Evolutionary conservation across 1,140 invertebrate species (phyloP).

Genomic region (Bombus superbus): DNA sequence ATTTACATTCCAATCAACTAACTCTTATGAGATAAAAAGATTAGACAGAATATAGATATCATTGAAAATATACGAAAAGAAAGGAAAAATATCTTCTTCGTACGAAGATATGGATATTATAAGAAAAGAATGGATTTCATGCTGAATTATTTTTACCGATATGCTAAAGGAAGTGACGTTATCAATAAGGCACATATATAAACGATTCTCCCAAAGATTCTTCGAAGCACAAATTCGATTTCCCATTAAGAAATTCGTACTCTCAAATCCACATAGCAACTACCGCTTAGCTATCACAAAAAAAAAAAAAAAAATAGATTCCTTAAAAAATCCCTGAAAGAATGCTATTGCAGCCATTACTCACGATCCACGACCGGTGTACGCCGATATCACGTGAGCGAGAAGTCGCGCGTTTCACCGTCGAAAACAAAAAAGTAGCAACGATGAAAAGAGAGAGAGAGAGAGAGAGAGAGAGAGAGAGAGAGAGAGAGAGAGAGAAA

Average conservation of each 20-base stretch:
- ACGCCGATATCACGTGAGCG: neutral
- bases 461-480: neutral
- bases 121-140: neutral
- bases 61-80: no score
- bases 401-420: slow-evolving; percentile 10
- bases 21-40: neutral
- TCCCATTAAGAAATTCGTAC: no score
- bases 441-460: neutral
- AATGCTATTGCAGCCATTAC: neutral
- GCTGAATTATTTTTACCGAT: neutral
- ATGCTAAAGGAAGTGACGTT: no score
- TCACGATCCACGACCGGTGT: neutral
- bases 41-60: neutral
- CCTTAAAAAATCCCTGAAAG: no score
- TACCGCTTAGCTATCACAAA: neutral
- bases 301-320: neutral
- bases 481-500: neutral
- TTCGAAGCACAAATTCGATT: no score
- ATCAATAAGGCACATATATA: no score
- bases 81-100: neutral
- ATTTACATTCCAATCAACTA: neutral
- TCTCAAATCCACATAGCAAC: neutral
- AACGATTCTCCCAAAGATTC: no score
- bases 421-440: neutral
- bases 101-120: neutral